These are phyloP conservation scores for Cercopithecus petaurista DNA, from an alignment of 2,797 vertebrate species.

Conservation along the genomic window DNA sequence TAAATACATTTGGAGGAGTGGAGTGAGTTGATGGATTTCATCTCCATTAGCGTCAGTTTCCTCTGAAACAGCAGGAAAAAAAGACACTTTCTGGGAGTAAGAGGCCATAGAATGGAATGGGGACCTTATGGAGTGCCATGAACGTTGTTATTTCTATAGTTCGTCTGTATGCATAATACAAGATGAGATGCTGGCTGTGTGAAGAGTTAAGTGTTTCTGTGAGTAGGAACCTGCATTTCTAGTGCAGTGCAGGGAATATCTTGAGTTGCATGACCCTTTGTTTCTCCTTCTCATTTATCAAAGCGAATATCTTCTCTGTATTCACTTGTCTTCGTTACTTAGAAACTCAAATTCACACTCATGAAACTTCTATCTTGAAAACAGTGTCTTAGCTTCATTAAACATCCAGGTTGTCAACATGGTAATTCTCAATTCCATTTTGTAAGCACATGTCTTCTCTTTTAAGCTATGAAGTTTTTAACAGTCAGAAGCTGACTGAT, in stretches of 20 bases:
- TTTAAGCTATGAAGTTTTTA: not conserved
- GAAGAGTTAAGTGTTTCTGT: not conserved
- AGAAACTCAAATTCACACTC: not conserved
- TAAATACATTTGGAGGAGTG: not conserved
- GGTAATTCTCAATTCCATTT: not conserved
- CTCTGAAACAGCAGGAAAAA: not conserved
- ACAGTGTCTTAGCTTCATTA: not conserved
- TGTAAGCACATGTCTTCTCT: not conserved
- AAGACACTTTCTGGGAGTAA: not conserved
- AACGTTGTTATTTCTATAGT: not conserved
- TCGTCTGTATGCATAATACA: not conserved
- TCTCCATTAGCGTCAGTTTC: not conserved
- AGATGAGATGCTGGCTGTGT: not conserved
- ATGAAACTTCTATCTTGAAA: not conserved
- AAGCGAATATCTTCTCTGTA: not conserved
- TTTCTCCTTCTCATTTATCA: not conserved
- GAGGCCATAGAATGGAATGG: not conserved
- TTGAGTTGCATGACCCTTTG: not conserved
- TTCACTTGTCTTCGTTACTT: not conserved
- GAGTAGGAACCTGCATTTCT: not conserved
- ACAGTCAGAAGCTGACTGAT: not conserved
- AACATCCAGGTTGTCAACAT: not conserved
- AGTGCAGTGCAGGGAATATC: not conserved
- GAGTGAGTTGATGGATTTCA: not conserved
- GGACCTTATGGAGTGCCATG: not conserved